Conservation (phyloP, 2,113 vertebrate genomes). For the Saguinus imperator region DNA sequence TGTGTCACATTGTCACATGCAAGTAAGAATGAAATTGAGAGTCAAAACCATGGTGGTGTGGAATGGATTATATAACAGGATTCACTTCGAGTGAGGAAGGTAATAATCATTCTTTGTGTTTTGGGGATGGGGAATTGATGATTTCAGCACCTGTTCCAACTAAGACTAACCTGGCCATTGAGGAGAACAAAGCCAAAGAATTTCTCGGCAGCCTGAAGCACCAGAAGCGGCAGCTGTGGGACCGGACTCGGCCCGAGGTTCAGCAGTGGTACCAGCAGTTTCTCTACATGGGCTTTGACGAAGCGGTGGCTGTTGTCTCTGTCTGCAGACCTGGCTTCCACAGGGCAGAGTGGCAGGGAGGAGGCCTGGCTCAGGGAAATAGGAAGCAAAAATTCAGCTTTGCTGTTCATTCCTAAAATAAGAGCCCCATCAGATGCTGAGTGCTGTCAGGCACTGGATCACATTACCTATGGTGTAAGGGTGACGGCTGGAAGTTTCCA, state of each 20-base stretch:
- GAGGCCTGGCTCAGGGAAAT: not conserved
- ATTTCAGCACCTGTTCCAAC: slow-evolving; percentile 79
- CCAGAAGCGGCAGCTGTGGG: slow-evolving; percentile 92
- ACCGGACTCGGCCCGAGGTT: slow-evolving; percentile 91
- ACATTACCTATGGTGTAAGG: fast-evolving
- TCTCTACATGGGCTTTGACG: slow-evolving; percentile 94
- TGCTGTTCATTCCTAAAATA: not conserved
- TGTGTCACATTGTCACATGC: fast-evolving
- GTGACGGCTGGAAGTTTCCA: not conserved
- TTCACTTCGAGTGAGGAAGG: not conserved
- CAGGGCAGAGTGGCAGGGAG: fast-evolving
- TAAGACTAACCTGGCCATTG: slow-evolving; percentile 80
- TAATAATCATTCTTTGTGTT: not conserved
- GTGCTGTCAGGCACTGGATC: not conserved
- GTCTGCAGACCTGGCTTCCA: too few species aligned
- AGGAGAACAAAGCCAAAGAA: slow-evolving; percentile 88
- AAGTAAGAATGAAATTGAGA: not conserved
- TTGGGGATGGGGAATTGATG: slow-evolving; percentile 4
- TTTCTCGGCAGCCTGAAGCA: slow-evolving; percentile 90
- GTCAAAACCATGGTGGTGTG: not conserved
- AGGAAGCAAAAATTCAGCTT: not conserved
- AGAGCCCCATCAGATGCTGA: not conserved
- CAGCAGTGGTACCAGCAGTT: slow-evolving; percentile 99
- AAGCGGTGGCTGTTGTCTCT: slow-evolving; percentile 86
- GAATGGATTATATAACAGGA: not conserved